Conservation (phyloP, 1,140 invertebrate genomes). For the Ladona fulva region DNA sequence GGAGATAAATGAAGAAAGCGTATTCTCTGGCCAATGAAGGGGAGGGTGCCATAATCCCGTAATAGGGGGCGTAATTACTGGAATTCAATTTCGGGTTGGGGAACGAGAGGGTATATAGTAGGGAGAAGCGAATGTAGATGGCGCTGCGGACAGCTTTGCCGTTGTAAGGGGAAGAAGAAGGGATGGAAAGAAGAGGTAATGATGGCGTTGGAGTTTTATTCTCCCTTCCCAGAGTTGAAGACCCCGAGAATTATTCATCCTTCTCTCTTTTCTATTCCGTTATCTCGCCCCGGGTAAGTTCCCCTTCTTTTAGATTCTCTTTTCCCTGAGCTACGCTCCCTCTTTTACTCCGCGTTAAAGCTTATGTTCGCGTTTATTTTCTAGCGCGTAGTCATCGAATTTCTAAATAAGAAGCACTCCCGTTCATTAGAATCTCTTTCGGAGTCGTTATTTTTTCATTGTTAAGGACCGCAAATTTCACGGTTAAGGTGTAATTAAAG, state of each 20-base stretch:
- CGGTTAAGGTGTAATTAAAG: too few relatives aligned
- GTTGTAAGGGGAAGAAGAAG: neutral
- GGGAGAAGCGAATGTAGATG: neutral
- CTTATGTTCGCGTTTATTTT: neutral
- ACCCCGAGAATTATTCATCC: neutral
- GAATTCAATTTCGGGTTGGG: neutral
- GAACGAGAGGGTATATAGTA: neutral
- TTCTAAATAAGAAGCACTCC: neutral
- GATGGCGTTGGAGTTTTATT: neutral
- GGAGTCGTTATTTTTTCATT: too few relatives aligned
- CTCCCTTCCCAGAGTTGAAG: neutral
- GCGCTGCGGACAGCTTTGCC: neutral
- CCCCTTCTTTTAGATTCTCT: neutral
- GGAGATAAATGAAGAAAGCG: too few relatives aligned
- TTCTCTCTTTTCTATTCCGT: neutral
- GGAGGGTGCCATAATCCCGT: neutral
- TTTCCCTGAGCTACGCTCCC: neutral
- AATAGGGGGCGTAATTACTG: slow-evolving; percentile 1
- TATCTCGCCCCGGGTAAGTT: neutral
- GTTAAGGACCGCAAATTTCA: too few relatives aligned
- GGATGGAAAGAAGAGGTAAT: neutral
- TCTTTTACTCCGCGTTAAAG: neutral
- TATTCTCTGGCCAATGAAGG: neutral
- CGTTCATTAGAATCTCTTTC: too few relatives aligned
- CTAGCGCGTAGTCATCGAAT: neutral